phyloP scores from a whole-genome alignment of 1,140 invertebrate species.

The Cryptotermes secundus region DNA sequence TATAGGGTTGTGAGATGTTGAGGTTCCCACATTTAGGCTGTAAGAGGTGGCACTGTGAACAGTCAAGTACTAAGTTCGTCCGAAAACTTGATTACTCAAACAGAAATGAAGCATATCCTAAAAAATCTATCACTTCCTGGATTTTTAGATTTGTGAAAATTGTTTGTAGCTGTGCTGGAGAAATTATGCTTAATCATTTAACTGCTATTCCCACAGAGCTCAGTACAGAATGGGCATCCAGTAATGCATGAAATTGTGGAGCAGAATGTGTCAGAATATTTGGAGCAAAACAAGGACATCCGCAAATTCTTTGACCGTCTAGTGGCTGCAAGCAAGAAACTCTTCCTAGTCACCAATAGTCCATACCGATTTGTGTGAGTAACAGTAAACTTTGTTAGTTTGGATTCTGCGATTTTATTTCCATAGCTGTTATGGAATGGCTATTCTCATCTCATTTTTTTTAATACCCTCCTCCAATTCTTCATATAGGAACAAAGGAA shows the following conservation, averaged over 20 bases:
- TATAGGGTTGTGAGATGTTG: no score
- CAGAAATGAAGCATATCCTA: no score
- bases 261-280: constrained; percentile 74
- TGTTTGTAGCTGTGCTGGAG: no score
- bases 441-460: background rate
- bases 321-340: constrained; percentile 74
- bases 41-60: no score
- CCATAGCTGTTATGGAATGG: background rate
- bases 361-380: constrained; percentile 96
- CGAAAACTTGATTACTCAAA: no score
- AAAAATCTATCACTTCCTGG: no score
- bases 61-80: no score
- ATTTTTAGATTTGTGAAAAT: no score
- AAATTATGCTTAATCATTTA: no score
- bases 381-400: background rate
- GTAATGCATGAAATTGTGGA: constrained; percentile 87
- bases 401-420: background rate
- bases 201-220: constrained; percentile 59
- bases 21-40: no score
- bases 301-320: constrained; percentile 76
- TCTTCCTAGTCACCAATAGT: constrained; percentile 96
- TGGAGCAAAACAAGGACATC: constrained; percentile 76
- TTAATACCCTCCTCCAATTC: background rate
- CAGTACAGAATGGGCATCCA: constrained; percentile 85
- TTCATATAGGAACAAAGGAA: constrained; percentile 76